Evolutionary conservation across 2,113 vertebrate genomes (phyloP), one percentile per base, ranked within the genome.

Genomic region (Archocentrus centrarchus): DNA sequence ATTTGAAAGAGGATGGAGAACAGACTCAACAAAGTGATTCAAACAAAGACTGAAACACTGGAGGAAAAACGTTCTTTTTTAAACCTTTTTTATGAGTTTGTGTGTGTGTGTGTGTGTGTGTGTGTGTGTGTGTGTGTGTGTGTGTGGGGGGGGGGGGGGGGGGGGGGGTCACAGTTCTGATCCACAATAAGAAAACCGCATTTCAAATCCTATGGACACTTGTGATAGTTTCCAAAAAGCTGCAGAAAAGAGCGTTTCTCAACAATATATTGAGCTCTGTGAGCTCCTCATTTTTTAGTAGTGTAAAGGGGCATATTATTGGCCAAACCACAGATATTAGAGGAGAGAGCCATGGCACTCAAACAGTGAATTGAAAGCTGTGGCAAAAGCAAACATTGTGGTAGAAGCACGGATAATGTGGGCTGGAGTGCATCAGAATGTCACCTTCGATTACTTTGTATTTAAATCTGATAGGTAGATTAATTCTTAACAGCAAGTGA

Each of bases 391-490:
- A 66, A 44, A 44, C 20, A 41, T 22, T 15, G 22, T 41, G 41
- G 41, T 14, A 44, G 11, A 44, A 14, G 41, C 41, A 44, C 1
- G 13, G 5, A 44, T 44, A 44, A 14, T 5, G 11, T 14, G 4
- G 3, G 11, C 11, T 11, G 39, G 39, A 41, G 11, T 11, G 3
- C 10, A 10, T 41, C 10, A 11, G 35, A 35, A 35, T 35, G 35
- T 35, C 35, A 35, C 39, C 10, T 41, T 41, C 35, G 41, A 20
- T 64, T 15, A 0, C 4, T 15, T 37, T 41, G 37, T 9, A 39
- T 24, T 66, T 44, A 15, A 66, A 0, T 66, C n/a, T 41, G 62
- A 24, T 2, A 0, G 35, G 61, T 35, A 9, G 37, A 39, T 14
- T 1, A 18, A 63, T 4, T 13, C 61, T 39, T 39, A 22, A 64